Evolutionary conservation across 2,888 invertebrate genomes (phyloP), one percentile per base, ranked within the genome.

Genomic region (Athrips mouffetella): DNA sequence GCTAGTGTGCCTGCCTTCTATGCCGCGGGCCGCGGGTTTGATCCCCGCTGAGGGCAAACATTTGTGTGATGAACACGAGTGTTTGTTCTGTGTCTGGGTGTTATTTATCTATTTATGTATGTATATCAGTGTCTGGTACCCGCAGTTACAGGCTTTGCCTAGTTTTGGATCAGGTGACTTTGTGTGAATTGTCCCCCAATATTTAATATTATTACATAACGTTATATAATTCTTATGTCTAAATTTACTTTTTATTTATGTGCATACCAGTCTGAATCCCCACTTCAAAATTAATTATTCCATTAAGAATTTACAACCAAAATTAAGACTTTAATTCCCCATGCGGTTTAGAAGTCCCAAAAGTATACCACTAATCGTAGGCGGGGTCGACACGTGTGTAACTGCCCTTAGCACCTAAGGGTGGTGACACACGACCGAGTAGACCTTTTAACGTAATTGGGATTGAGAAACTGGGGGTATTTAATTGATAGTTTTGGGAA

Each of bases 391-490:
- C 82, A 79, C 82, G 82, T 82, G 84, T 81, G 71, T 51, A 49
- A 48, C 70, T 65, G 70, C 79, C 83, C 79, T 85, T 79, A 83
- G 58, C 42, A 42, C 33, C 64, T 76, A 78, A 85, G 80, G 84
- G 83, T 74, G 69, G 77, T 55, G 68, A 70, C 79, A 81, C 76
- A 82, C 76, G 70, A 70, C 80, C 83, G 11, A 20, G 76, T 73
- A 70, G 67, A 18, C 80, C 83, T 84, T 82, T 84, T 79, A 81
- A 73, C 75, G 76, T 83, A 81, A 81, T 82, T 83, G 82, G 20
- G 33, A 33, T 13, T 15, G 6, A 21, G 20, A 11, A 66, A 64
- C 57, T 60, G 55, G 72, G 76, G 76, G 74, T 66, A 41, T 8
- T 72, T 73, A 72, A 73, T 71, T 67, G 60, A 50, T 67, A 45